Evolutionary conservation across 2,113 vertebrate species (phyloP).

Genomic region (Corythaixoides concolor): DNA sequence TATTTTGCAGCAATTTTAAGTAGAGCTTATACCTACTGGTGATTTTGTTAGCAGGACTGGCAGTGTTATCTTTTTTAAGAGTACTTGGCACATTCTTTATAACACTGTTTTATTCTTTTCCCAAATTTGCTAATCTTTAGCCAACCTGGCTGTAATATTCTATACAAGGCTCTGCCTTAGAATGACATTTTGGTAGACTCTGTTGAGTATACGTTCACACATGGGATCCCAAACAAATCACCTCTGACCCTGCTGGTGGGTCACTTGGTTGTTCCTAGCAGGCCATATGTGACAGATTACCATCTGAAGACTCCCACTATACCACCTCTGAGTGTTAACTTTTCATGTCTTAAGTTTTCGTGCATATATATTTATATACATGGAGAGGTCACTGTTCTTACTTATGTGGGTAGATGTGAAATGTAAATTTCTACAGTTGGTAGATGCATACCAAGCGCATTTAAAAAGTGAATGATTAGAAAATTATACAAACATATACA

Average conservation of each 20-base stretch:
- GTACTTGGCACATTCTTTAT: not conserved
- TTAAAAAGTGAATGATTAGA: not conserved
- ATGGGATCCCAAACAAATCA: not conserved
- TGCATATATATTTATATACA: not conserved
- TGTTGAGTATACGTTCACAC: not conserved
- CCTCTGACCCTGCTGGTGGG: not conserved
- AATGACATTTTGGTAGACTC: not conserved
- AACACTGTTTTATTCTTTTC: not conserved
- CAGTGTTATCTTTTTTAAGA: not conserved
- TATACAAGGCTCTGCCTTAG: not conserved
- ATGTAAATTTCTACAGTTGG: not conserved
- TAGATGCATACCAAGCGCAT: not conserved
- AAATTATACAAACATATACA: not conserved
- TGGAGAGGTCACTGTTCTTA: not conserved
- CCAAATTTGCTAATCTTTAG: not conserved
- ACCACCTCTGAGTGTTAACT: not conserved
- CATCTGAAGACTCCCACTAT: not conserved
- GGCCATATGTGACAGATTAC: not conserved
- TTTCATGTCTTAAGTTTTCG: not conserved
- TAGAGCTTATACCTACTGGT: not conserved
- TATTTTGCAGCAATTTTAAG: not conserved
- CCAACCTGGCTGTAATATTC: not conserved
- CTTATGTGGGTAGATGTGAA: not conserved
- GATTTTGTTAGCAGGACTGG: not conserved
- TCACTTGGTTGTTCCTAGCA: not conserved